Evolutionary conservation across 64 coral and sea anemone genomes (phyloP).

Genomic region (Actinia equina): DNA sequence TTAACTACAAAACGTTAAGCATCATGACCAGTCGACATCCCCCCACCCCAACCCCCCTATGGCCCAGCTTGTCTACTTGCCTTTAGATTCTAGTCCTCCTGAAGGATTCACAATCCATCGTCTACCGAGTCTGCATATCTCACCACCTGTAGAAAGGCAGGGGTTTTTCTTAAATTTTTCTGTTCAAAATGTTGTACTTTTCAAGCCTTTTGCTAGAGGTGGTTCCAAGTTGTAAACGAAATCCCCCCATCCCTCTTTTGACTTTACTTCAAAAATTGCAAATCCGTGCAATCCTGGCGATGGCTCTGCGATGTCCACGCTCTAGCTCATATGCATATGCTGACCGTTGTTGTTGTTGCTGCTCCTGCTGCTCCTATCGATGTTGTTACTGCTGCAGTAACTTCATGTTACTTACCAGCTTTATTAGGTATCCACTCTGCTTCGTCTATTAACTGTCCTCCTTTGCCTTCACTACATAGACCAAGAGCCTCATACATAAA

Average conservation of each 20-base stretch:
- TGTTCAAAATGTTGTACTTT: too few relatives aligned
- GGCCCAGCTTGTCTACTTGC: background rate
- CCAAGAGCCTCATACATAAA: slow-evolving; percentile 70
- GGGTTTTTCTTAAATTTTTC: too few relatives aligned
- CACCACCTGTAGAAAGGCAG: slow-evolving; percentile 45
- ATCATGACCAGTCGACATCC: too few relatives aligned
- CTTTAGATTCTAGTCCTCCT: slow-evolving; percentile 93
- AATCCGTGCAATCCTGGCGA: too few relatives aligned
- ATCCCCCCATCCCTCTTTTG: too few relatives aligned
- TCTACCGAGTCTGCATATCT: slow-evolving; percentile 77
- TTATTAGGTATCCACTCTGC: slow-evolving; percentile 42
- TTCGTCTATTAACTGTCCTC: slow-evolving; percentile 42
- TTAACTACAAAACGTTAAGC: background rate
- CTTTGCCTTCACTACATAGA: slow-evolving; percentile 32
- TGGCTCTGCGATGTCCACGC: too few relatives aligned
- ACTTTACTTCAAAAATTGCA: too few relatives aligned
- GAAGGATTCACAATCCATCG: slow-evolving; percentile 88
- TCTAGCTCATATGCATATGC: too few relatives aligned
- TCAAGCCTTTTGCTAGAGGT: too few relatives aligned
- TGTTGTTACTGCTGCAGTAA: background rate
- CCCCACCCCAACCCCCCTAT: too few relatives aligned
- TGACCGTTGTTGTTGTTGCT: background rate
- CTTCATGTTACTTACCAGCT: slow-evolving; percentile 20
- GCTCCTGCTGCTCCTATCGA: background rate
- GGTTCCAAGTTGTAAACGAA: too few relatives aligned